These are phyloP conservation scores for Macrotis lagotis DNA, from an alignment of 2,113 vertebrate genomes.

Conservation along the genomic window DNA sequence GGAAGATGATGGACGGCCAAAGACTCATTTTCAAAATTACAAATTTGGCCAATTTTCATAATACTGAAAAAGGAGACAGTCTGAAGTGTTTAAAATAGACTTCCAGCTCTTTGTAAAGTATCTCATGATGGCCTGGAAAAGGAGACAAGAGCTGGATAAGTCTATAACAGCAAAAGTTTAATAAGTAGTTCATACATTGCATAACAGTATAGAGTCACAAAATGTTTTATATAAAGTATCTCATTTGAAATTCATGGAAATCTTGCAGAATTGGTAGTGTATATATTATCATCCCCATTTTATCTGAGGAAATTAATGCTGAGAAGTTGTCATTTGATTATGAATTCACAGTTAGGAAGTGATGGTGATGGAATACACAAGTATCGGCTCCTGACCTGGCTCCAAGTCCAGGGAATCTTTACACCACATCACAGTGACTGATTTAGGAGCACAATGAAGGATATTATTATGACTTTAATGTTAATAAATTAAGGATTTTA, in stretches of 20 bases:
- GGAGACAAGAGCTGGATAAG: background rate
- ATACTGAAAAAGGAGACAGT: background rate
- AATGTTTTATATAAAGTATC: background rate
- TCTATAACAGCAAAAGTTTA: background rate
- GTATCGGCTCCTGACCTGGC: background rate
- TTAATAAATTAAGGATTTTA: background rate
- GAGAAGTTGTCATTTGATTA: background rate
- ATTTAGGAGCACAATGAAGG: background rate
- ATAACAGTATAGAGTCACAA: background rate
- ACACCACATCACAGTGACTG: background rate
- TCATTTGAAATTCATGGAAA: background rate
- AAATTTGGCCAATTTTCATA: conserved; percentile 33
- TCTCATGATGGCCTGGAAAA: background rate
- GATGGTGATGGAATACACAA: background rate
- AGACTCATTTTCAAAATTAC: conserved; percentile 32
- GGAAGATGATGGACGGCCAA: background rate
- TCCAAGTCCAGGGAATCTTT: background rate
- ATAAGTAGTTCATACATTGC: background rate
- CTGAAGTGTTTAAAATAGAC: conserved; percentile 2
- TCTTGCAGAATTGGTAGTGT: background rate
- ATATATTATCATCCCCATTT: background rate
- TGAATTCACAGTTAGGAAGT: background rate
- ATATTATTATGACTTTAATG: background rate
- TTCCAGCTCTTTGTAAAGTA: background rate
- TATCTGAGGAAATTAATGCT: background rate